Conservation (phyloP, 2,797 vertebrate genomes). For the Acipenser ruthenus region DNA sequence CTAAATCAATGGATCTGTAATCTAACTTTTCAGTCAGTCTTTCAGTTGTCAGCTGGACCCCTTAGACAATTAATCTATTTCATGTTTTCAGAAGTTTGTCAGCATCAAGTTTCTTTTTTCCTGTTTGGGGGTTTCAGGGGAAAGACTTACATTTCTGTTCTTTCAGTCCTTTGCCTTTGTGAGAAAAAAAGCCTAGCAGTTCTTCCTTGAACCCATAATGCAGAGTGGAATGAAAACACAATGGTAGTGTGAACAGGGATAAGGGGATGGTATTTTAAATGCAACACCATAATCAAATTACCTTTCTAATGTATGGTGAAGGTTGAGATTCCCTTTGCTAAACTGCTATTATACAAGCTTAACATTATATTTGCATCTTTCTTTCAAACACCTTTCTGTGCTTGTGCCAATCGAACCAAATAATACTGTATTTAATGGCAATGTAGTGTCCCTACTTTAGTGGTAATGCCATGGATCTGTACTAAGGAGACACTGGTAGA, state of each 20-base stretch:
- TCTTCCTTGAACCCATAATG: conserved; percentile 49
- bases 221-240: conserved; percentile 23
- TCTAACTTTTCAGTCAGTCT: conserved; percentile 37
- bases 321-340: too few relatives aligned
- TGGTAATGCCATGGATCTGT: too few relatives aligned
- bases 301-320: too few relatives aligned
- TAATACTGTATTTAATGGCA: too few relatives aligned
- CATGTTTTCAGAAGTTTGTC: conserved; percentile 38
- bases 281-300: conserved; percentile 32
- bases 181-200: conserved; percentile 47
- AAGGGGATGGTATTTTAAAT: conserved; percentile 42
- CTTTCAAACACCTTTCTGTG: too few relatives aligned
- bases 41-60: conserved; percentile 30
- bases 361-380: too few relatives aligned
- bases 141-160: conserved; percentile 24
- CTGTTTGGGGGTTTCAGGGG: conserved; percentile 24
- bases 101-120: conserved; percentile 35
- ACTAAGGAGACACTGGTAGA: too few relatives aligned
- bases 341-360: too few relatives aligned
- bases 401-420: too few relatives aligned
- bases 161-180: conserved; percentile 50
- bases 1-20: conserved; percentile 29
- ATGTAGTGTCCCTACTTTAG: too few relatives aligned
- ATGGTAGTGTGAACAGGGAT: conserved; percentile 11
- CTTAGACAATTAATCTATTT: conserved; percentile 51